Evolutionary conservation across 1,140 invertebrate species (phyloP), one percentile per base, ranked within the genome.

Genomic region (Arctopsyche grandis): DNA sequence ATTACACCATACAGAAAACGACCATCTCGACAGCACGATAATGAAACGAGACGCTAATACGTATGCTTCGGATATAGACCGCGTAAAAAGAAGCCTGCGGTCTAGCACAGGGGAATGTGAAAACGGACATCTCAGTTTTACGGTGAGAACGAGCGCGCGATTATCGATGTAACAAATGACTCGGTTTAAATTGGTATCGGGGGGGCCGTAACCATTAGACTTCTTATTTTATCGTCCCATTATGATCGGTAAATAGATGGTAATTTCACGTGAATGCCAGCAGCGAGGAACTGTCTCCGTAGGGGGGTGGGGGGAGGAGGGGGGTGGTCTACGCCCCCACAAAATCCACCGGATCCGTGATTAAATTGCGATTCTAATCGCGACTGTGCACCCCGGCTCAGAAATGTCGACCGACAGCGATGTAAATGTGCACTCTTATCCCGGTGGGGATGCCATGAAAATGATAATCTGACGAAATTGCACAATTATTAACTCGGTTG

Each of bases 301-400:
- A 10, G 16, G 71, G 21, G 26, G n/a, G 56, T 16, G 38, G 22
- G 56, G 9, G 10, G n/a, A 5, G 70, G 44, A n/a, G 16, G 16
- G 19, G 43, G 43, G 4, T 43, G 44, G 70, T 14, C 3, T 75
- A 75, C 73, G 73, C 58, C 74, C 74, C 74, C 48, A 70, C 69
- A 19, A 48, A 74, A 56, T 52, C 16, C 14, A 48, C 70, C 71
- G 69, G 44, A 71, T 71, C 48, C 56, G 74, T 63, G 58, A 63
- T 76, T 76, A 76, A 76, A 76, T 76, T 76, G 74, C 74, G 74
- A 76, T 76, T 66, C 74, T 76, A 76, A 76, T 76, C 74, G 74
- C 19, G 29, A 5, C 26, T 0, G 46, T 5, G 52, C 19, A 52
- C 44, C 7, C 0, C 19, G 44, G 7, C 5, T 46, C 48, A 48